phyloP scores from a whole-genome alignment of 92 coral and sea anemone genomes.

The Metridium senile region DNA sequence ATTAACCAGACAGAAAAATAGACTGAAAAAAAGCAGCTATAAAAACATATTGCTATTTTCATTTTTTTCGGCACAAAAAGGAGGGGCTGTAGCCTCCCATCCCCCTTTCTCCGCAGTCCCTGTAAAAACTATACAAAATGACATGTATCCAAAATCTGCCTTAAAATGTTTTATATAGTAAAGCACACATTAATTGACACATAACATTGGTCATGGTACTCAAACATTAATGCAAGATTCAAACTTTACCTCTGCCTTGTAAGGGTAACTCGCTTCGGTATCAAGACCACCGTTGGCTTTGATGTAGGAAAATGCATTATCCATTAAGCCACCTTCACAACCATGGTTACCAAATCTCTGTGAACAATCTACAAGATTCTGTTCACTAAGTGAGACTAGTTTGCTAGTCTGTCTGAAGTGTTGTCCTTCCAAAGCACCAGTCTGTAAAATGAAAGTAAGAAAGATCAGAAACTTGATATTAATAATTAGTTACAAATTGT shows the following conservation, averaged over 20 bases:
- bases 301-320: slow-evolving; percentile 72
- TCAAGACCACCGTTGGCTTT: slow-evolving; percentile 74
- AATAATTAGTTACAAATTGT: neutral
- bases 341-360: slow-evolving; percentile 68
- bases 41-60: no score
- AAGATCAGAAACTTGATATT: neutral
- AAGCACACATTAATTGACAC: no score
- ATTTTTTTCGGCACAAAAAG: no score
- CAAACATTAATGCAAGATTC: neutral
- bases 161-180: no score
- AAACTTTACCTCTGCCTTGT: slow-evolving; percentile 59
- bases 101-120: no score
- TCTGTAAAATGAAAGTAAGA: slow-evolving; percentile 6
- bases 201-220: no score
- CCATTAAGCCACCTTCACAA: slow-evolving; percentile 80
- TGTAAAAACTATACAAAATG: no score
- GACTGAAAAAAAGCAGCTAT: no score
- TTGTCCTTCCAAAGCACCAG: slow-evolving; percentile 87
- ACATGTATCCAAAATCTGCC: no score
- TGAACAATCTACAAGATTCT: slow-evolving; percentile 85
- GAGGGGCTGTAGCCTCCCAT: no score
- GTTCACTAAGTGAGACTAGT: slow-evolving; percentile 86
- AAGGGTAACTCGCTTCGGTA: slow-evolving; percentile 76
- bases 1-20: no score
- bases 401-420: slow-evolving; percentile 74